phyloP scores from a whole-genome alignment of 2,888 invertebrate species.

The Drosophila setosimentum region DNA sequence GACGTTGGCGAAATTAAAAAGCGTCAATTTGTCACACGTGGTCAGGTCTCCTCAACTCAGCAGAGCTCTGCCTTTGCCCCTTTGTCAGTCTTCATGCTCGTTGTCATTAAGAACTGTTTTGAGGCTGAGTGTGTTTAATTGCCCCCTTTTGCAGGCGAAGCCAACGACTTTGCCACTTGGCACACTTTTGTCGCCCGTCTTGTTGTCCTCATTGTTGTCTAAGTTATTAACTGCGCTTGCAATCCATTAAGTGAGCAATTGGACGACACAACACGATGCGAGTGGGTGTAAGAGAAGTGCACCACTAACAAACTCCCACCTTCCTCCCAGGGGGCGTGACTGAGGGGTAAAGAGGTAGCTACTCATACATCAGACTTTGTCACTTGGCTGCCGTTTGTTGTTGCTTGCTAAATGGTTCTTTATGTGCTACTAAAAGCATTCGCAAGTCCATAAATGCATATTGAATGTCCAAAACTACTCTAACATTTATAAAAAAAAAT shows the following conservation, averaged over 20 bases:
- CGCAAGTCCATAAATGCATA: constrained; percentile 22
- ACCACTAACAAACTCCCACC: constrained; percentile 42
- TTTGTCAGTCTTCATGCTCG: neutral
- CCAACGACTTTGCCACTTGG: constrained; percentile 44
- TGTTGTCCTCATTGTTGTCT: constrained; percentile 27
- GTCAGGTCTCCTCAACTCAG: constrained; percentile 37
- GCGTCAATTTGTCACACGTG: constrained; percentile 84
- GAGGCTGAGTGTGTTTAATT: constrained; percentile 72
- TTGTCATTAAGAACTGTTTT: constrained; percentile 63
- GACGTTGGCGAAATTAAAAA: constrained; percentile 79
- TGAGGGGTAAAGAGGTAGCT: neutral
- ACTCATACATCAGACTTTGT: constrained; percentile 63
- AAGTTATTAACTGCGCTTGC: constrained; percentile 77
- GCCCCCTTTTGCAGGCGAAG: constrained; percentile 5
- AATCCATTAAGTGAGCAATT: constrained; percentile 75
- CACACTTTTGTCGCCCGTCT: constrained; percentile 60
- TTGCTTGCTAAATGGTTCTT: constrained; percentile 33
- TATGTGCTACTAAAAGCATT: constrained; percentile 38
- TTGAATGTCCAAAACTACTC: constrained; percentile 3
- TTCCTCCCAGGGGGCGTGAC: neutral
- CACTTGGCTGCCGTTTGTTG: constrained; percentile 31
- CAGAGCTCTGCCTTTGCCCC: neutral
- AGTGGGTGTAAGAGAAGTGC: constrained; percentile 70
- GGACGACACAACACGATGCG: constrained; percentile 46
- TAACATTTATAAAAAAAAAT: neutral